Base-by-base conservation (phyloP, 2,797 vertebrate genomes). In the Microctenopoma lineatum region DNA sequence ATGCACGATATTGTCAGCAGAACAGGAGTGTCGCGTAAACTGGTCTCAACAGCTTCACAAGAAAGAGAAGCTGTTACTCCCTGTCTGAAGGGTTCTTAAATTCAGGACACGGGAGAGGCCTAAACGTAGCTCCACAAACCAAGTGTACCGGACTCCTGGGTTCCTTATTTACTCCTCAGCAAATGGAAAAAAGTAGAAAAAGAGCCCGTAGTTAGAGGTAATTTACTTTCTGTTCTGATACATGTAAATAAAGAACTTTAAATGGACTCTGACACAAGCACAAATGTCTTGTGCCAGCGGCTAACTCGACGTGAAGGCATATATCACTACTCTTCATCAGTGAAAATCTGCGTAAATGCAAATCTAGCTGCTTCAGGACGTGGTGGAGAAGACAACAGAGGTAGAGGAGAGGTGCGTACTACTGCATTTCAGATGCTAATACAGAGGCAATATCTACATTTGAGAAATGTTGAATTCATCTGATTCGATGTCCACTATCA, bases 1-100 rank as follows among this genome's bases (percentile, higher is more conserved):
- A 85, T 84, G 84, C 62, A 65, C 65, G 81, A 81, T 89, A 81
- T 59, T 56, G 70, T 66, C 62, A 81, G 84, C 87, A 90, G 72
- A 89, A 74, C n/a, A 54, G 53, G 73, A 54, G 68, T 51, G 53
- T 32, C 60, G 41, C 57, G 57, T 66, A 75, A 73, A 77, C 72
- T 90, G 81, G 88, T 89, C 75, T 87, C 45, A 70, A 70, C 54
- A 41, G 55, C 65, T 71, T 63, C 25, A 66, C 5, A 53, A 58
- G 38, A 71, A 59, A 48, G 42, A 25, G 42, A 21, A 54, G 25
- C 59, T 26, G 46, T 7, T 54, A 55, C 59, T 36, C n/a, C 42
- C 62, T 39, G 50, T 16, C 11, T 32, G 16, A 3, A 25, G 51
- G 53, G 3, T 18, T 46, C 38, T 72, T 67, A 41, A 65, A 71